Base-by-base conservation (phyloP, 2,797 vertebrate genomes). In the Cyclura pinguis region DNA sequence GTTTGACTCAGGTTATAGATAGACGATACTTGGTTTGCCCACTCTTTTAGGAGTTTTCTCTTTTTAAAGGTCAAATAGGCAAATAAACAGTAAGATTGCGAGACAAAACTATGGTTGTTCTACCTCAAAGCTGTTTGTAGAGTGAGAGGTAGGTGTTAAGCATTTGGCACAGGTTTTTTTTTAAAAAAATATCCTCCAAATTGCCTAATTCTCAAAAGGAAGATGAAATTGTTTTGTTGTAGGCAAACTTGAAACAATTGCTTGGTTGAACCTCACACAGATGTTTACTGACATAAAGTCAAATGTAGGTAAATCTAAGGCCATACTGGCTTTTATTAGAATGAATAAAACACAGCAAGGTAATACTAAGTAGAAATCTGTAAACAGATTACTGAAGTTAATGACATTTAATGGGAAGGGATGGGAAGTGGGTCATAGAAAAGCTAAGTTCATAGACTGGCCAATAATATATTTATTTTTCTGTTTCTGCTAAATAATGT, bases 111-210 rank as follows among this genome's bases (percentile, higher is more conserved):
- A 27, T 80, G 20, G 8, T 81, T 29, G 38, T 29, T 88, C 81
- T 32, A 57, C 73, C 38, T 42, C n/a, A 81, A 72, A 81, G 38
- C 47, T 22, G 52, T 82, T 50, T 88, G 18, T 12, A 47, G 6
- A 82, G 73, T 82, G 10, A 57, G 52, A 74, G 55, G 9, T n/a
- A 80, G 38, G 10, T 42, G 52, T 73, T 81, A 72, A 27, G 35
- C 50, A 88, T 82, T 73, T 73, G 50, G 42, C 87, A 57, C n/a
- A 73, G 47, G 73, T 42, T 32, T 86, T 76, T 42, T 32, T 86
- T 29, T 9, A n/a, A n/a, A n/a, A n/a, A 29, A 69, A 42, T 77
- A 59, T 32, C 85, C 16, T 77, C 59, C 16, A 42, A 72, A 35
- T 88, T 57, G 20, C 27, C 6, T 59, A 73, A 72, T 73, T 38